phyloP scores from a whole-genome alignment of 1,140 invertebrate genomes.

The Micrasema longulum region DNA sequence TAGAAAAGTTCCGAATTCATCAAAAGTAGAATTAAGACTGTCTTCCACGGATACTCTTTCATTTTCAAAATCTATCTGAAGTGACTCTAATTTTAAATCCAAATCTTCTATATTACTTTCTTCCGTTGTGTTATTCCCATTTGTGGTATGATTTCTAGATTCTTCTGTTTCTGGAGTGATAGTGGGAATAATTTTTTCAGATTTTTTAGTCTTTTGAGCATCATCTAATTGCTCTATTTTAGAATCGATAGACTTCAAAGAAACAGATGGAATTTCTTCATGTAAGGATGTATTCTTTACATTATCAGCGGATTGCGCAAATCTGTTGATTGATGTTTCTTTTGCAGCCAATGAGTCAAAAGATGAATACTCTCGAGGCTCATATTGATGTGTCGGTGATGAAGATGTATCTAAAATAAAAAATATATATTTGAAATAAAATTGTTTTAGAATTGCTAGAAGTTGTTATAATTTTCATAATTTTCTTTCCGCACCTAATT shows the following conservation, averaged over 20 bases:
- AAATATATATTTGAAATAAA: no score
- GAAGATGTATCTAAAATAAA: no score
- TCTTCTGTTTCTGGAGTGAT: neutral
- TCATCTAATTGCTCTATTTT: neutral
- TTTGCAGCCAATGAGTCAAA: constrained; percentile 33
- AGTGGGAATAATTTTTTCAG: constrained; percentile 1
- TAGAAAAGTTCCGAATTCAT: constrained; percentile 51
- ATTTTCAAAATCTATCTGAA: constrained; percentile 52
- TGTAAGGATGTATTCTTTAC: neutral
- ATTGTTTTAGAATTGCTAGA: no score
- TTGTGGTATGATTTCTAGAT: constrained; percentile 10
- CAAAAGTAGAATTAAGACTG: constrained; percentile 48
- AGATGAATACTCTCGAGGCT: constrained; percentile 38
- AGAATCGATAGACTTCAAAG: neutral
- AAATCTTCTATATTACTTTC: constrained; percentile 64
- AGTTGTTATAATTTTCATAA: no score
- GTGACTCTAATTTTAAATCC: constrained; percentile 60
- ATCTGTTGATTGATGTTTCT: constrained; percentile 22
- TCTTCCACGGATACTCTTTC: constrained; percentile 49
- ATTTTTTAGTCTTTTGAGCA: constrained; percentile 3
- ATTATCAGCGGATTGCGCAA: constrained; percentile 12
- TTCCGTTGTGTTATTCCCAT: constrained; percentile 49
- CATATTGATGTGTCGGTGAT: constrained; percentile 43
- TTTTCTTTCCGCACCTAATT: no score
- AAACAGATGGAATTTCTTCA: neutral